These are phyloP conservation scores for Trematocara variabile DNA, from an alignment of 2,113 vertebrate genomes.

Conservation along the genomic window DNA sequence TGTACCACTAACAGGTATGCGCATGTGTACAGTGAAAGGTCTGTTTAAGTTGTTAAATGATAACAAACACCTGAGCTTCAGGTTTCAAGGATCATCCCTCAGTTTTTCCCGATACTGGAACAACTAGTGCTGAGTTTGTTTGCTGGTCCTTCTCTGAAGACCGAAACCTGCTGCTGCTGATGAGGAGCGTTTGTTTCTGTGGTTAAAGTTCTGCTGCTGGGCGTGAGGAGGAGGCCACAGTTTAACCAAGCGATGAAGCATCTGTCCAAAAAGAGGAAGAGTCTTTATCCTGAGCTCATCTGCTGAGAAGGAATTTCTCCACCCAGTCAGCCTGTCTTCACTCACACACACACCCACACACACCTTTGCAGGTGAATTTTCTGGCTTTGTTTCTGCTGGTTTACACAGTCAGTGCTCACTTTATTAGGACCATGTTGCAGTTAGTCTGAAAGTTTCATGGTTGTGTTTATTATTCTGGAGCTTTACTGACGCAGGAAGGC, in stretches of 20 bases:
- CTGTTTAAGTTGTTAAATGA: background rate
- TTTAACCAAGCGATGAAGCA: background rate
- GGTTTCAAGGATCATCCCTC: background rate
- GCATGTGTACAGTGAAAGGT: background rate
- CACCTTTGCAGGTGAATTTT: background rate
- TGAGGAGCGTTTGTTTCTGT: background rate
- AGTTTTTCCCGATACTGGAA: background rate
- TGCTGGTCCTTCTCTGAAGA: background rate
- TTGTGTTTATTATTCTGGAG: background rate
- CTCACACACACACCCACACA: background rate
- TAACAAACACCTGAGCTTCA: background rate
- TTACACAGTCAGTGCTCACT: background rate
- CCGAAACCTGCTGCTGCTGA: background rate
- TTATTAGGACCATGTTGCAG: background rate
- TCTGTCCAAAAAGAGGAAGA: background rate
- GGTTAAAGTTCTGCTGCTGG: background rate
- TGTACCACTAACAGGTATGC: background rate
- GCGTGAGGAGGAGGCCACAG: background rate
- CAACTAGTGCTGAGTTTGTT: background rate
- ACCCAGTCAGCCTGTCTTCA: background rate
- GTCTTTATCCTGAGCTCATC: background rate
- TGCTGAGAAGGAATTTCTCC: background rate
- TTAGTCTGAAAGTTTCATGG: background rate
- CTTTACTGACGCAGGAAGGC: background rate
- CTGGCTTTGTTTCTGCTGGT: background rate